These are phyloP conservation scores for Orthonevra nobilis DNA, from an alignment of 2,888 invertebrate species.

Conservation along the genomic window DNA sequence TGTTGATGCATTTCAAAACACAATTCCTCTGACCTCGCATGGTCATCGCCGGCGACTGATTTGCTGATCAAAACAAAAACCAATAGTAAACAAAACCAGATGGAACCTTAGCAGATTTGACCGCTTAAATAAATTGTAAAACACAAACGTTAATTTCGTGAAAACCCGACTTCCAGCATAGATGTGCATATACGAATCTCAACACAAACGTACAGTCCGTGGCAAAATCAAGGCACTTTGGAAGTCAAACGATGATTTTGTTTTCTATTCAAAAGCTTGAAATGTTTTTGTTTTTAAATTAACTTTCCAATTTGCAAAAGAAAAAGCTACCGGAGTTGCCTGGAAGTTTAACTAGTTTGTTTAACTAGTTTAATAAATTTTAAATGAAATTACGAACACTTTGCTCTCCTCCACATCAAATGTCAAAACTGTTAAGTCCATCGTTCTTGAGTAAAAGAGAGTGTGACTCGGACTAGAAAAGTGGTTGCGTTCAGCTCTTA, in stretches of 20 bases:
- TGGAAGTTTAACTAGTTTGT: too few relatives aligned
- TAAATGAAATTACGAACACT: constrained; percentile 1
- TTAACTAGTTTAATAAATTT: too few relatives aligned
- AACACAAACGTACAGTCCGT: constrained; percentile 14
- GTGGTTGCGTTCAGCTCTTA: constrained; percentile 13
- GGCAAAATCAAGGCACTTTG: neutral
- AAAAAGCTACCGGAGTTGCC: too few relatives aligned
- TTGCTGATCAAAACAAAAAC: too few relatives aligned
- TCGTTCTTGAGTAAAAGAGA: neutral
- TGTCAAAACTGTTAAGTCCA: constrained; percentile 11
- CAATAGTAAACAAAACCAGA: too few relatives aligned
- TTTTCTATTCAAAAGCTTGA: neutral
- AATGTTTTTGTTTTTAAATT: too few relatives aligned
- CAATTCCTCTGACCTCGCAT: neutral
- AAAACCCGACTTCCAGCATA: neutral
- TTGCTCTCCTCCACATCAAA: constrained; percentile 17
- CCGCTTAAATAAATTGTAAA: constrained; percentile 8
- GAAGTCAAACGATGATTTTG: neutral
- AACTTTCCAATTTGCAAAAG: neutral
- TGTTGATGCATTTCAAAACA: constrained; percentile 24
- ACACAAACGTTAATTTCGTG: constrained; percentile 3
- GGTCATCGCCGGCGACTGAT: neutral
- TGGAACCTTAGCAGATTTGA: too few relatives aligned
- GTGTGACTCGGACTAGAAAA: constrained; percentile 3
- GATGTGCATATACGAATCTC: neutral